phyloP scores from a whole-genome alignment of 2,888 invertebrate genomes.

The Chamaedrilus cognettii region DNA sequence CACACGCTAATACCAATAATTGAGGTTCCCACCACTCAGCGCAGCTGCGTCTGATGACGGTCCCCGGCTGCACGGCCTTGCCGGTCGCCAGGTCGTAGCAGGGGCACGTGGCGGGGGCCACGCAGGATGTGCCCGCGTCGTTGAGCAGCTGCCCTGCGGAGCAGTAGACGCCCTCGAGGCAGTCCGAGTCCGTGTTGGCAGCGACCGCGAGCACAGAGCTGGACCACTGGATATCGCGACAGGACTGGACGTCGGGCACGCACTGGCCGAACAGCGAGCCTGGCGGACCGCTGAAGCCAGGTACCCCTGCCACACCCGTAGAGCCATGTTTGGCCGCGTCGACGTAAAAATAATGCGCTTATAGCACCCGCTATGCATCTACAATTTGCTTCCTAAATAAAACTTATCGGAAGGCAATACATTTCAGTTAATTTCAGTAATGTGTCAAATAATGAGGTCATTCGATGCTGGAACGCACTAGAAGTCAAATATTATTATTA shows the following conservation, averaged over 20 bases:
- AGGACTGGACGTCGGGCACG: slow-evolving; percentile 12
- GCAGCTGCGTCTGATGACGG: slow-evolving; percentile 10
- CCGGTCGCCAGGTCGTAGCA: slow-evolving; percentile 18
- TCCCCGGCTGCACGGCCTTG: slow-evolving; percentile 10
- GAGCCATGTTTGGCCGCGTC: too few relatives aligned
- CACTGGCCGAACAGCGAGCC: slow-evolving; percentile 13
- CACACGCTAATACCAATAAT: neutral
- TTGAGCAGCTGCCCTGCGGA: slow-evolving; percentile 3
- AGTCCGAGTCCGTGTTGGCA: slow-evolving; percentile 1
- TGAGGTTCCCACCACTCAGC: slow-evolving; percentile 13
- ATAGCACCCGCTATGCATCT: too few relatives aligned
- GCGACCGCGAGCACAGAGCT: neutral
- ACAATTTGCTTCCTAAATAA: too few relatives aligned
- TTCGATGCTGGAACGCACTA: too few relatives aligned
- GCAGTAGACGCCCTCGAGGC: slow-evolving; percentile 17
- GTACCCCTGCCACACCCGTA: slow-evolving; percentile 5
- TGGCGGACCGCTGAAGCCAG: slow-evolving; percentile 5
- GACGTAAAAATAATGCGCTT: too few relatives aligned
- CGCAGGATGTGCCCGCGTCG: slow-evolving; percentile 4
- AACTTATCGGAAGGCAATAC: too few relatives aligned
- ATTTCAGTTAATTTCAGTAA: too few relatives aligned
- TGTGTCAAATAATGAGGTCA: too few relatives aligned
- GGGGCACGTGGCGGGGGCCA: neutral
- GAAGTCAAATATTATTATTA: too few relatives aligned
- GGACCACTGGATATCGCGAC: slow-evolving; percentile 20